Conservation (phyloP, 2,888 invertebrate genomes). For the Anorthoa munda region DNA sequence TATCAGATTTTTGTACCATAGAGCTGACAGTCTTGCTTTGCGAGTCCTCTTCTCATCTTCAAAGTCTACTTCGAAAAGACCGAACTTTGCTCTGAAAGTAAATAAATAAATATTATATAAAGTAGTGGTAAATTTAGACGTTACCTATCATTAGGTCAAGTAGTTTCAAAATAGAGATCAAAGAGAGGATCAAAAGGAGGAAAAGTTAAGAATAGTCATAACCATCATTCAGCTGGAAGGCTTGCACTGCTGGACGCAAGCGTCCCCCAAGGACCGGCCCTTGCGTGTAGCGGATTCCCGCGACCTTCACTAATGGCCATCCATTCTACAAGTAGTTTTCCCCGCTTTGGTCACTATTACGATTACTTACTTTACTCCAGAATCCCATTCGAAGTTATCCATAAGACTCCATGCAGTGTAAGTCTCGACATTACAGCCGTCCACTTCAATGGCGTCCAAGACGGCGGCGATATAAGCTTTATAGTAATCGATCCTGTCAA, state of each 20-base stretch:
- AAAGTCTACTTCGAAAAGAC: conserved; percentile 82
- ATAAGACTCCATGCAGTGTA: conserved; percentile 85
- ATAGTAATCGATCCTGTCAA: conserved; percentile 83
- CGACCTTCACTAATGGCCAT: background rate
- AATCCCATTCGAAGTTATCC: conserved; percentile 85
- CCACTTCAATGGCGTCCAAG: conserved; percentile 77
- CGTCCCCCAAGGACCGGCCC: too few relatives aligned
- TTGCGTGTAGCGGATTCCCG: too few relatives aligned
- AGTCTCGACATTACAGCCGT: conserved; percentile 76
- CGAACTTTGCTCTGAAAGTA: conserved; percentile 80
- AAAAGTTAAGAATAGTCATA: background rate
- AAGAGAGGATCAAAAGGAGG: background rate
- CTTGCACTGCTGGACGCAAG: background rate
- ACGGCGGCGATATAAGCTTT: conserved; percentile 76
- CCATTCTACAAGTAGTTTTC: too few relatives aligned
- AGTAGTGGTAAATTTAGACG: background rate
- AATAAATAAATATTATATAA: background rate
- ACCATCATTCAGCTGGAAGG: background rate
- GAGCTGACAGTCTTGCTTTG: conserved; percentile 75
- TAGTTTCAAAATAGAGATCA: background rate
- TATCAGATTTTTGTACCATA: conserved; percentile 78
- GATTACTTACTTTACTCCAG: conserved; percentile 71
- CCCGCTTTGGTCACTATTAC: too few relatives aligned
- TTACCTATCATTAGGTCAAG: background rate
- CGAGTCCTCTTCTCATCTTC: conserved; percentile 73